phyloP scores from a whole-genome alignment of 2,797 vertebrate species.

The Mergus octosetaceus region DNA sequence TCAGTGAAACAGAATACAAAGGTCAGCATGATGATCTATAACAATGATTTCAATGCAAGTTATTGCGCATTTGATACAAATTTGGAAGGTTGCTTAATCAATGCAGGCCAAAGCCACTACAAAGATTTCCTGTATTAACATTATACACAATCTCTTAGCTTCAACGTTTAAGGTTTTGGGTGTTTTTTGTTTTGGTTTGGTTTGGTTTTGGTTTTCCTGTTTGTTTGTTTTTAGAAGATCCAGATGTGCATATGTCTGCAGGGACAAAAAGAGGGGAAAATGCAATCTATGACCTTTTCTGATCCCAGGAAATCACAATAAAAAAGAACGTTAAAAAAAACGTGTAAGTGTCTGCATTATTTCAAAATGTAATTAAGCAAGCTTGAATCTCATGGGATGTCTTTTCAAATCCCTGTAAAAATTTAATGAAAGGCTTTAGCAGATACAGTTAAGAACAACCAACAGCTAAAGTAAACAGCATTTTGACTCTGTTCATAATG shows the following conservation, averaged over 20 bases:
- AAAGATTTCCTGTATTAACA: neutral
- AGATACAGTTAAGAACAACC: neutral
- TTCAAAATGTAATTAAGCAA: neutral
- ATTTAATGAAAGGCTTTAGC: neutral
- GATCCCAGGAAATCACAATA: neutral
- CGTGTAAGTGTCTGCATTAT: neutral
- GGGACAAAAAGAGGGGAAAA: neutral
- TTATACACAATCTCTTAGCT: neutral
- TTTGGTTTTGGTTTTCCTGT: neutral
- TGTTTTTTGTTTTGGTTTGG: neutral
- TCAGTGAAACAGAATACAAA: neutral
- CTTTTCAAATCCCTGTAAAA: conserved; percentile 12
- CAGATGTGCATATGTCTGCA: neutral
- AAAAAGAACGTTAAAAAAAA: neutral
- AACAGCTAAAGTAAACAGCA: neutral
- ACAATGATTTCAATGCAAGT: neutral
- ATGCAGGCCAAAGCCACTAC: neutral
- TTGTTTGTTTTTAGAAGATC: neutral
- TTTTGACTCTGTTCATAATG: neutral
- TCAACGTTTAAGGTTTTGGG: neutral
- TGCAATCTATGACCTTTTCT: neutral
- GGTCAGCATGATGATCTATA: neutral
- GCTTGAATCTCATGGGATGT: neutral
- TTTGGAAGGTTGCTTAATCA: neutral
- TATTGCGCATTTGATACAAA: neutral